phyloP scores from a whole-genome alignment of 30 jellyfish, hydroid and myxozoan species.

The Morbakka virulenta region DNA sequence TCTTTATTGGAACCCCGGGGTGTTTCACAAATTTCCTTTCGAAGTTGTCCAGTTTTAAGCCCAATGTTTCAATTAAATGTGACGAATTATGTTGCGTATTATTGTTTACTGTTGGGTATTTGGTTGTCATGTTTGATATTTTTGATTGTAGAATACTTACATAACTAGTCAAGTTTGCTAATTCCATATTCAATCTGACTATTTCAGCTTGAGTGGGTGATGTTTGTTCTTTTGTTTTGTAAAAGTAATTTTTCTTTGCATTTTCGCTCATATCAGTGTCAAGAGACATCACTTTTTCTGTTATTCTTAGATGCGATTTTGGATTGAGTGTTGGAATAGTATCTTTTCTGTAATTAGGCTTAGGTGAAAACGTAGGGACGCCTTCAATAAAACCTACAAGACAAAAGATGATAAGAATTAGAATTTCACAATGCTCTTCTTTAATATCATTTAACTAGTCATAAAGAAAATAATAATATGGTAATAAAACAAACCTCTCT shows the following conservation, averaged over 20 bases:
- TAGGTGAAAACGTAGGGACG: not conserved
- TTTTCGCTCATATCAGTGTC: too few species aligned
- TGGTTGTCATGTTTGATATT: not conserved
- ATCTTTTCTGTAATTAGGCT: not conserved
- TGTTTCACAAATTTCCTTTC: not conserved
- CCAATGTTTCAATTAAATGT: not conserved
- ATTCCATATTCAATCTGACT: not conserved
- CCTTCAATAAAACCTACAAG: not conserved
- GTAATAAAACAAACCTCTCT: too few species aligned
- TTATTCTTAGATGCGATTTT: not conserved
- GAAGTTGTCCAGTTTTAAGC: not conserved
- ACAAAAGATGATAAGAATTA: not conserved
- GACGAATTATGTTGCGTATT: not conserved
- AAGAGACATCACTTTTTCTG: too few species aligned
- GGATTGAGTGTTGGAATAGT: not conserved
- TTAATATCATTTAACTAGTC: too few species aligned
- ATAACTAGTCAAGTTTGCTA: not conserved
- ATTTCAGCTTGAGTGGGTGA: too few species aligned
- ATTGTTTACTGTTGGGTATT: not conserved
- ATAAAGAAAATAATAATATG: too few species aligned
- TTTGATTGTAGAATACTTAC: not conserved
- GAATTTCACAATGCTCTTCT: too few species aligned
- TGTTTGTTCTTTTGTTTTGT: too few species aligned
- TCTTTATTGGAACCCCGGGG: not conserved
- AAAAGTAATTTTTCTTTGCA: too few species aligned